Evolutionary conservation across 2,113 vertebrate genomes (phyloP), one percentile per base, ranked within the genome.

Genomic region (Athene cunicularia): DNA sequence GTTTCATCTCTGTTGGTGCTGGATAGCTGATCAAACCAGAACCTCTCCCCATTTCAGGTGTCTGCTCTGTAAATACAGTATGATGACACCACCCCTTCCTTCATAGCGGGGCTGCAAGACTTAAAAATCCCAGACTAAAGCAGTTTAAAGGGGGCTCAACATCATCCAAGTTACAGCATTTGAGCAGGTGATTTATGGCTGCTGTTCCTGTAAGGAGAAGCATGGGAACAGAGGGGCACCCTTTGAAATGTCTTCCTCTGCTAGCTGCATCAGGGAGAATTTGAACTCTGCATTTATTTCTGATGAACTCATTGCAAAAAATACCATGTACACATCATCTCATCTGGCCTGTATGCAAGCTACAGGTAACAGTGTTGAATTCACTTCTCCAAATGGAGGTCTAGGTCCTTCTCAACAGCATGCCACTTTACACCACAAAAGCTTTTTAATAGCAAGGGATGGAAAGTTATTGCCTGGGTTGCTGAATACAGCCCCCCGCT

Each of bases 321-420:
- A 14, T 23, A 41, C 13, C 0, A 0, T 2, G 3, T 12, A 8
- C 37, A 4, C 14, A n/a, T 56, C 4, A 53, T 67, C 39, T 58
- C 21, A 49, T 6, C 30, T 21, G 26, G 30, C 47, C 37, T 24
- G 2, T 4, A 9, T 3, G 16, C 7, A 35, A 79, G 10, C n/a
- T n/a, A 66, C 24, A 50, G n/a, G 45, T 18, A 52, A 19, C 8
- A 23, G 26, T 1, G 3, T 4, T 37, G 47, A 27, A 26, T 12
- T 87, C 37, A 20, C 9, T 30, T 53, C 56, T 52, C 63, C 80
- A 81, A 23, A 30, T 6, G 8, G 24, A 62, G 16, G 8, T 32
- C 5, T 28, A 13, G n/a, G 30, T 60, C 22, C 37, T n/a, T 35
- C 76, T 58, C 47, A 24, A 7, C 27, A 39, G 27, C 23, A 43